These are phyloP conservation scores for Drosophila prolongata DNA, from an alignment of 2,888 invertebrate species.

Conservation along the genomic window DNA sequence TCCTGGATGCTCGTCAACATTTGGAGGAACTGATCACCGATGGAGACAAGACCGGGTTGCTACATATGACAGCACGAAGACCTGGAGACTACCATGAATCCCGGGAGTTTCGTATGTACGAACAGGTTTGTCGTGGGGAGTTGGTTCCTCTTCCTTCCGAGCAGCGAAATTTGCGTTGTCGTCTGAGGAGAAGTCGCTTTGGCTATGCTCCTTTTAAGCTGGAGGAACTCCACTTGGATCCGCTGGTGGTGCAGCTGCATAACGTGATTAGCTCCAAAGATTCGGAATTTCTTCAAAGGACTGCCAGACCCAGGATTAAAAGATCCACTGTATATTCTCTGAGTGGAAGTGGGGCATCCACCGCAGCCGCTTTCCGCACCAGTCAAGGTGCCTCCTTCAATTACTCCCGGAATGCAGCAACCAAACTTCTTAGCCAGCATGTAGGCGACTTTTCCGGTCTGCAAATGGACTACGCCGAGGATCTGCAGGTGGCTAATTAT, in stretches of 20 bases:
- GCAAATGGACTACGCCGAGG: slow-evolving; percentile 86
- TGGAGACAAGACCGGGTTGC: slow-evolving; percentile 67
- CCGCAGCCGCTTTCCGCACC: slow-evolving; percentile 90
- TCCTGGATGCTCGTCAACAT: slow-evolving; percentile 93
- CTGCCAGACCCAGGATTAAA: slow-evolving; percentile 85
- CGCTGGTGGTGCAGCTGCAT: slow-evolving; percentile 86
- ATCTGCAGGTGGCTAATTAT: slow-evolving; percentile 88
- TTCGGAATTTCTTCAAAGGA: slow-evolving; percentile 85
- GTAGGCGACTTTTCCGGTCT: slow-evolving; percentile 87
- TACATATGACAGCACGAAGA: slow-evolving; percentile 57
- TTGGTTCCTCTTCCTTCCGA: slow-evolving; percentile 28
- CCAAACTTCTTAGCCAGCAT: slow-evolving; percentile 86
- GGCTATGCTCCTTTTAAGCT: slow-evolving; percentile 84
- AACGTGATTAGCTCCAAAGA: slow-evolving; percentile 86
- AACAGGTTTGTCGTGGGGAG: slow-evolving; percentile 82
- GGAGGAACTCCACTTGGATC: slow-evolving; percentile 85
- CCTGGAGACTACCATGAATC: slow-evolving; percentile 61
- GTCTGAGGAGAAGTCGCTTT: slow-evolving; percentile 17
- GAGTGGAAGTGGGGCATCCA: slow-evolving; percentile 92
- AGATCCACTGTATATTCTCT: slow-evolving; percentile 89
- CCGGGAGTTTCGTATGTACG: slow-evolving; percentile 83
- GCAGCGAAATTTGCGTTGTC: slow-evolving; percentile 66
- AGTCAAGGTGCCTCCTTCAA: slow-evolving; percentile 86
- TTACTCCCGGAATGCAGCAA: slow-evolving; percentile 55
- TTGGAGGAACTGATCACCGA: slow-evolving; percentile 91